Evolutionary conservation across 2,797 vertebrate species (phyloP).

Genomic region (Pseudochirops corinnae): DNA sequence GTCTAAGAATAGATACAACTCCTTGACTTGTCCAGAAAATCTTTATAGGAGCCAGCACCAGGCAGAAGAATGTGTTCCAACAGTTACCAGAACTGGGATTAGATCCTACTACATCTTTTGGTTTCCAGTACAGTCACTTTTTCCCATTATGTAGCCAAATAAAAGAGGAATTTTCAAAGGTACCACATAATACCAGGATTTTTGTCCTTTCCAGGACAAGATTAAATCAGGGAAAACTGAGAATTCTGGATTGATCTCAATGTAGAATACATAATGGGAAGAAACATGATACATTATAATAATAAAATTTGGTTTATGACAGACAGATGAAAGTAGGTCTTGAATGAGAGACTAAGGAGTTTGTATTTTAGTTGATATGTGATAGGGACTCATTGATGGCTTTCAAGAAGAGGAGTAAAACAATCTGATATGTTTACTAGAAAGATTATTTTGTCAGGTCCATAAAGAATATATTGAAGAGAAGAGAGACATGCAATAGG

Average conservation of each 20-base stretch:
- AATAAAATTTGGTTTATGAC: neutral
- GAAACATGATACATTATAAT: neutral
- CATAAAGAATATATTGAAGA: neutral
- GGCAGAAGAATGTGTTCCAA: no score
- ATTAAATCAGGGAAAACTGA: neutral
- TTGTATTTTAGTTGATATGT: neutral
- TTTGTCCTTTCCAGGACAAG: neutral
- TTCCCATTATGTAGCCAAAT: neutral
- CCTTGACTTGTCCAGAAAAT: no score
- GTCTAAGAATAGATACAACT: no score
- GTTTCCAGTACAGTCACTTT: neutral
- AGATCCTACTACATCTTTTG: neutral
- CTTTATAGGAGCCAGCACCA: no score
- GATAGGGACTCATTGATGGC: neutral
- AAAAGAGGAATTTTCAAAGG: neutral
- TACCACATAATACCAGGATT: neutral
- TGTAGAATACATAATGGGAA: neutral
- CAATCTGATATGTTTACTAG: neutral
- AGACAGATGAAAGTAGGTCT: neutral
- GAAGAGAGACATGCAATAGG: neutral
- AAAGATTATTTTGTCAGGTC: neutral
- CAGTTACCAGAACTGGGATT: no score
- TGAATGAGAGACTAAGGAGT: neutral
- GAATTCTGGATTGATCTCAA: neutral
- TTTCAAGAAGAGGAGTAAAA: neutral